These are phyloP conservation scores for Drosophila anomalipes DNA, from an alignment of 2,888 invertebrate genomes.

Conservation along the genomic window DNA sequence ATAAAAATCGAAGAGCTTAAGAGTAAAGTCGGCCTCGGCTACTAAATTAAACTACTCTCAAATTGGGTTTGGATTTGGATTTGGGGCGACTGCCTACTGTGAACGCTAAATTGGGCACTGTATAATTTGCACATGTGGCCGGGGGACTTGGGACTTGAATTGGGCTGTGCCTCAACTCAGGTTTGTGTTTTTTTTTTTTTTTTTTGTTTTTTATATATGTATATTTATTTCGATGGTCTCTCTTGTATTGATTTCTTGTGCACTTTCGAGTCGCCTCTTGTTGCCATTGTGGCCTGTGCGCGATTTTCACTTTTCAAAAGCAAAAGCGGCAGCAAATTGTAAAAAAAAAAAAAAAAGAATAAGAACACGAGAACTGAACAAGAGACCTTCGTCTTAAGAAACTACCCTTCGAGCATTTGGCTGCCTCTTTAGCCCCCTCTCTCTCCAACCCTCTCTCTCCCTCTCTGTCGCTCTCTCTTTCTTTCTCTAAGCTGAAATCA, in stretches of 20 bases:
- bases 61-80: conserved; percentile 26
- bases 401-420: conserved; percentile 68
- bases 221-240: conserved; percentile 52
- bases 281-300: conserved; percentile 57
- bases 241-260: conserved; percentile 72
- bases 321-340: conserved; percentile 30
- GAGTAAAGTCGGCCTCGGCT: conserved; percentile 29
- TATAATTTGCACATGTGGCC: conserved; percentile 60
- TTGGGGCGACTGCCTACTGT: conserved; percentile 74
- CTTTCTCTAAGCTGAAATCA: conserved; percentile 80
- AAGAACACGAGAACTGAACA: conserved; percentile 19
- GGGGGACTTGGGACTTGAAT: conserved; percentile 23
- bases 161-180: conserved; percentile 23
- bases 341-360: conserved; percentile 18
- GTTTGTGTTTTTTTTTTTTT: conserved; percentile 11
- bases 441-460: not conserved
- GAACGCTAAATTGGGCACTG: conserved; percentile 56
- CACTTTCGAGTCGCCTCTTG: conserved; percentile 61
- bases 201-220: not conserved
- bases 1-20: conserved; percentile 73
- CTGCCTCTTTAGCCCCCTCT: conserved; percentile 17
- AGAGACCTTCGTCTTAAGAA: conserved; percentile 76
- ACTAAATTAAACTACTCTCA: conserved; percentile 5
- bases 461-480: conserved; percentile 30
- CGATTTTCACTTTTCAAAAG: conserved; percentile 79